Base-by-base conservation (phyloP, 2,888 invertebrate genomes). In the Calameuta idolon region DNA sequence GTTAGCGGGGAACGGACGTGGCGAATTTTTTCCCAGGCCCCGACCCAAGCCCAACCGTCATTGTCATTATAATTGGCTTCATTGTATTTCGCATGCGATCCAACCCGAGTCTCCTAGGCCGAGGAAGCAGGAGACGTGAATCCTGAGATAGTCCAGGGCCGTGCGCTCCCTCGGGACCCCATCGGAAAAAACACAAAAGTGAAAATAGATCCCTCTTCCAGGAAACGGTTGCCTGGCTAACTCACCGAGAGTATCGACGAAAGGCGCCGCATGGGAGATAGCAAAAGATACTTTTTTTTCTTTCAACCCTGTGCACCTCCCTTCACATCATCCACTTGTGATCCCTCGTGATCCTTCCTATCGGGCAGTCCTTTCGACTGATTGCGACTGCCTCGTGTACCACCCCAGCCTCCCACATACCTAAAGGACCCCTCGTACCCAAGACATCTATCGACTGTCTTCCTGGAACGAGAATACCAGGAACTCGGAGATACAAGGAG, bases 51-150 rank as follows among this genome's bases (percentile, higher is more conserved):
- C 55, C 55, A 23, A 55, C 55, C 55, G 23, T 86, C 89, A 90
- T 91, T 91, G 91, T 91, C 91, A 91, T 91, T 91, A 87, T 91
- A 91, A 91, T 91, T 90, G 90, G 89, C 88, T 86, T 79, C 87
- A 88, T 90, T 90, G 89, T 89, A 87, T 87, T 88, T 89, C 87
- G 86, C 89, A 86, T 87, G 89, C 88, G 87, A 89, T 89, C 87
- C 86, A 87, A 88, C 87, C 87, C 86, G 71, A 30, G 31, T 71
- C 33, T 31, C 34, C 30, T 31, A 31, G 71, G 15, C 31, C 33
- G 30, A 34, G 71, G 71, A 34, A 31, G 71, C 1, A 73, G 75
- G 34, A 76, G 74, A 77, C 69, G 69, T 71, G 77, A 75, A 81
- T 85, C 85, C 86, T 88, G 89, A 88, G 88, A 90, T 84, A 86